phyloP scores from a whole-genome alignment of 2,113 vertebrate species.

The Spea bombifrons region DNA sequence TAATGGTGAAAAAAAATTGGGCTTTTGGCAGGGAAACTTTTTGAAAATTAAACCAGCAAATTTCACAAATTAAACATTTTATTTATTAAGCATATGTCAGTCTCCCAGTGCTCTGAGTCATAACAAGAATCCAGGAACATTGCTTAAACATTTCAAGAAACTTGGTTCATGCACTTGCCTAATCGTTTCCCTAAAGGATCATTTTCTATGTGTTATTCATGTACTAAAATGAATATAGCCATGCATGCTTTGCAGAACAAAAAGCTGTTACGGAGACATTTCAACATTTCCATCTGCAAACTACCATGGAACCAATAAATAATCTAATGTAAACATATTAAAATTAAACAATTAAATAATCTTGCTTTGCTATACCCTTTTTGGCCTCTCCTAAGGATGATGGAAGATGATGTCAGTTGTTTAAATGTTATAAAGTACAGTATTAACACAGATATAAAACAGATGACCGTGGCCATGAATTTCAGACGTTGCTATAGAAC shows the following conservation, averaged over 20 bases:
- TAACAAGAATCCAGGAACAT: constrained; percentile 24
- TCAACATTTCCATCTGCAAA: background rate
- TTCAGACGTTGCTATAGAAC: constrained; percentile 67
- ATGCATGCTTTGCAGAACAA: background rate
- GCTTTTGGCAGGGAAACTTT: no score
- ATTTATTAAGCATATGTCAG: background rate
- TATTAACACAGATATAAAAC: constrained; percentile 67
- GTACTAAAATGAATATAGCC: background rate
- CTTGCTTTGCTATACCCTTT: constrained; percentile 22
- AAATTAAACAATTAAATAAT: background rate
- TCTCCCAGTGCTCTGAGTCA: constrained; percentile 21
- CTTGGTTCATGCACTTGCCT: constrained; percentile 14
- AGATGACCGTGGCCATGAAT: constrained; percentile 71
- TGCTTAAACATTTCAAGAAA: constrained; percentile 12
- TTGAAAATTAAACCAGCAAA: background rate
- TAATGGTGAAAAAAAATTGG: no score
- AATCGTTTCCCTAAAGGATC: constrained; percentile 23
- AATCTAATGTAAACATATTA: background rate
- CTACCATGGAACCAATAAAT: background rate
- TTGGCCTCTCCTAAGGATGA: constrained; percentile 64
- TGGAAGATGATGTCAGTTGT: constrained; percentile 71
- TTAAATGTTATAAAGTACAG: constrained; percentile 66
- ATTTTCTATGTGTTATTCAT: background rate
- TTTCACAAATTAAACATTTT: background rate
- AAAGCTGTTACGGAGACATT: background rate